A percentile compares a stretch with the other conserved stretches of the same genome.
Evolutionary conservation across 2,113 vertebrate species (phyloP).

Genomic region (Chrysemys picta): DNA sequence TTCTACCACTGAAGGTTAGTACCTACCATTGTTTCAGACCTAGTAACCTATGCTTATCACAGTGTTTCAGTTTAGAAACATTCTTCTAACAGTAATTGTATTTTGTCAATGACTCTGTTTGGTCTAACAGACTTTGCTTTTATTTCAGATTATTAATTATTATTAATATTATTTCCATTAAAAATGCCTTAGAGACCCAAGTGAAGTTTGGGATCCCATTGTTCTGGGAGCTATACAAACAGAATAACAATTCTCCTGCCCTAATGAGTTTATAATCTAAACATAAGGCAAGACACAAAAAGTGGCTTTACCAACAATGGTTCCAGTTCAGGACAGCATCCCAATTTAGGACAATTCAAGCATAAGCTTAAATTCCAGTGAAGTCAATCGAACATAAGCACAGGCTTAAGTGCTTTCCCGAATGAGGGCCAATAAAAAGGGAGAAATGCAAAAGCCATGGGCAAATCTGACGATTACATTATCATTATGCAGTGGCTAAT

Average conservation of each 20-base stretch:
- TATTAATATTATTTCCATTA: neutral
- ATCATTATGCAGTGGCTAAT: neutral
- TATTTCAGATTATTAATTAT: neutral
- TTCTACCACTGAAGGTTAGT: too few relatives aligned
- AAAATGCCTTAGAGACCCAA: too few relatives aligned
- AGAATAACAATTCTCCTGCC: neutral
- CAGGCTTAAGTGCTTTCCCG: neutral
- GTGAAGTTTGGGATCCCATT: neutral
- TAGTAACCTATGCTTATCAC: too few relatives aligned
- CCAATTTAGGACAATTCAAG: neutral
- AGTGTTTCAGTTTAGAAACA: neutral
- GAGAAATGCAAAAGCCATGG: neutral
- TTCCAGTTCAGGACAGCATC: neutral
- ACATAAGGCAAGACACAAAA: neutral
- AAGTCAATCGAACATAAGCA: neutral
- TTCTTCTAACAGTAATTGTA: neutral
- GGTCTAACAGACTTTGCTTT: neutral
- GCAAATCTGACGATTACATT: rapidly evolving
- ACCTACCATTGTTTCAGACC: too few relatives aligned
- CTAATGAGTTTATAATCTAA: neutral
- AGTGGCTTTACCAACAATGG: neutral
- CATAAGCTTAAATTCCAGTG: neutral
- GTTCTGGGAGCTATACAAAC: neutral
- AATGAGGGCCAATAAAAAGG: neutral
- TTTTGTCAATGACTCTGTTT: neutral